These are phyloP conservation scores for Myripristis murdjan DNA, from an alignment of 2,797 vertebrate species.

Conservation along the genomic window DNA sequence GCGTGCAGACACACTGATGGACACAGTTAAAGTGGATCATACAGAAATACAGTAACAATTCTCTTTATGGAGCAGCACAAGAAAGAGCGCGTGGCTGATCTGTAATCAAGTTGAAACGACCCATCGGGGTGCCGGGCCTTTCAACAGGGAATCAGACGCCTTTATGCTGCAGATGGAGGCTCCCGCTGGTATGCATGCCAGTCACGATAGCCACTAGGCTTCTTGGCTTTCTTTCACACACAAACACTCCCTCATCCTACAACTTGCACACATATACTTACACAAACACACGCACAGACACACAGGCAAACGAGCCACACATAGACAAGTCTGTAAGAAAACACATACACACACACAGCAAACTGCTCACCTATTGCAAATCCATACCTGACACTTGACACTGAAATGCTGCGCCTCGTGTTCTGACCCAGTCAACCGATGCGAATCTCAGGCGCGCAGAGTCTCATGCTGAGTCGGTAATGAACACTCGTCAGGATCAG, in stretches of 20 bases:
- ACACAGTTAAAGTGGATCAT: conserved; percentile 21
- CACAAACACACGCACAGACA: conserved; percentile 17
- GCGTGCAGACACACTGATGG: neutral
- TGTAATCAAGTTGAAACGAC: conserved; percentile 45
- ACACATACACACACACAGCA: conserved; percentile 3
- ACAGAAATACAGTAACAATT: conserved; percentile 34
- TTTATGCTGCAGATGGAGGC: conserved; percentile 49
- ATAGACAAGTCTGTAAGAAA: neutral
- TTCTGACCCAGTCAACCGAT: conserved; percentile 51
- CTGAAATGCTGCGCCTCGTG: conserved; percentile 15
- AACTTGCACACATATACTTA: neutral
- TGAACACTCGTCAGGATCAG: conserved; percentile 75
- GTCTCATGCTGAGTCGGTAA: conserved; percentile 68
- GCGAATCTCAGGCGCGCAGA: conserved; percentile 38
- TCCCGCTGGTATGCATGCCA: conserved; percentile 28
- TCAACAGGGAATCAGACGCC: conserved; percentile 44
- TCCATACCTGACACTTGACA: conserved; percentile 16
- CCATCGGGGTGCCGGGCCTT: conserved; percentile 46
- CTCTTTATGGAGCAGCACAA: conserved; percentile 30
- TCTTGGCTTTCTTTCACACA: conserved; percentile 60
- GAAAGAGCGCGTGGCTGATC: conserved; percentile 39
- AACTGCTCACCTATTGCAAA: conserved; percentile 1
- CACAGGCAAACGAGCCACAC: neutral
- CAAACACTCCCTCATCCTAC: conserved; percentile 29
- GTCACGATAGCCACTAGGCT: conserved; percentile 27